Evolutionary conservation across 2,888 invertebrate genomes (phyloP), one percentile per base, ranked within the genome.

Genomic region (Onthophagus sagittarius): DNA sequence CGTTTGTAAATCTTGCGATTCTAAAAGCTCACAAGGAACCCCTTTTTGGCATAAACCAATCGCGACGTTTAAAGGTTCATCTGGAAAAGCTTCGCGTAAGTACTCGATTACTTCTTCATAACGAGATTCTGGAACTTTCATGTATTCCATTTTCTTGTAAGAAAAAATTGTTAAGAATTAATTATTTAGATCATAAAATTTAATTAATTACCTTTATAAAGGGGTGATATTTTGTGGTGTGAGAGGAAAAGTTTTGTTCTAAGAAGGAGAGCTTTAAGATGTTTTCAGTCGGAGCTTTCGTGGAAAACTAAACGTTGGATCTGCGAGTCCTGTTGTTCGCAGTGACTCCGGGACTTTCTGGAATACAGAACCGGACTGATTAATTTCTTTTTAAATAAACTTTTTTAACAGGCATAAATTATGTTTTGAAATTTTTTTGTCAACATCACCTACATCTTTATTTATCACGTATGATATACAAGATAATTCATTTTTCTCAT

Each of bases 51-150:
- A 94, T 5, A 94, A 87, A 9, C 89, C 88, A n/a, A 94, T 92
- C 0, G 94, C 92, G 79, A 90, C 89, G 85, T 95, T 95, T 67
- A 95, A 87, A 0, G 95, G 94, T 83, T 95, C 95, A 82, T 95
- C 95, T 0, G 93, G 91, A 83, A 95, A 95, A 81, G 90, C 93
- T 77, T 89, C 86, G 53, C 93, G 88, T 71, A 95, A 87, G 82
- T 94, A 94, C 31, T 88, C 84, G 75, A 95, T 89, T 70, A 94
- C 92, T 31, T 90, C 89, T 31, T 89, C 87, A 78, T 88, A 89
- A 76, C 86, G 86, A 63, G 86, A 83, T 77, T 86, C 84, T 31
- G 87, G 86, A 72, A 89, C 86, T 63, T 86, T 83, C 53, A 83
- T 83, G 77, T 86, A 86, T 74, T 85, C 86, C 84, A 88, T 85